These are phyloP conservation scores for Chlorospingus semifuscus DNA, from an alignment of 2,797 vertebrate genomes.

Conservation along the genomic window DNA sequence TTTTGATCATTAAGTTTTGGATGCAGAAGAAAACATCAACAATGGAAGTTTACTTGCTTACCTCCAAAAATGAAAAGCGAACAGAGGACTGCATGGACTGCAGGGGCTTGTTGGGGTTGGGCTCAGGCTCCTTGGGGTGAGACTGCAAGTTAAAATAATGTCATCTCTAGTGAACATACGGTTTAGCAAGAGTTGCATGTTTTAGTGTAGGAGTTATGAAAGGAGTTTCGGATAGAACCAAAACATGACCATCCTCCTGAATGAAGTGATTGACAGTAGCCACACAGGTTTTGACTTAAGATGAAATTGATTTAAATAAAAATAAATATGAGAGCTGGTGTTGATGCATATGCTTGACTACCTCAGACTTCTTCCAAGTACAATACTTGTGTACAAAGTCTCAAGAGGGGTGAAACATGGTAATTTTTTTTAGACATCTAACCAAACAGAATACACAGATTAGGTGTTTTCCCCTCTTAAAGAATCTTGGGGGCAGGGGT, in stretches of 20 bases:
- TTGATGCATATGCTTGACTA: background rate
- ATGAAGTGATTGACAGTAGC: background rate
- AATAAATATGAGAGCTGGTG: constrained; percentile 22
- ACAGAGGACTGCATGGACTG: constrained; percentile 98
- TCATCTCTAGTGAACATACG: constrained; percentile 78
- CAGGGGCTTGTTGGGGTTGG: constrained; percentile 99
- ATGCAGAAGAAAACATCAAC: constrained; percentile 48
- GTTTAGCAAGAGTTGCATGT: constrained; percentile 52
- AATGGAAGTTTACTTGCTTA: constrained; percentile 84
- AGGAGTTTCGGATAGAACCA: background rate
- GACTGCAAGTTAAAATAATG: constrained; percentile 97
- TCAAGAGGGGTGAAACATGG: background rate
- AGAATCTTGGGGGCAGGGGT: background rate
- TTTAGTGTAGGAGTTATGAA: constrained; percentile 18
- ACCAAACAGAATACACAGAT: background rate
- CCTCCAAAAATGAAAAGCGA: constrained; percentile 99
- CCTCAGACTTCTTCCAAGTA: background rate
- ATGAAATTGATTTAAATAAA: constrained; percentile 38
- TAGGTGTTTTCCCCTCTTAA: background rate
- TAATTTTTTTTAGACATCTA: background rate
- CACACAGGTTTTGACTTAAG: background rate
- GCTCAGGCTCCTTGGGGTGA: constrained; percentile 98
- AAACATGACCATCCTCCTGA: constrained; percentile 21
- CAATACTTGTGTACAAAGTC: background rate
- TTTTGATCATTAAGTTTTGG: background rate